Evolutionary conservation across 2,113 vertebrate species (phyloP), one percentile per base, ranked within the genome.

Genomic region (Protomyctophum bolini): DNA sequence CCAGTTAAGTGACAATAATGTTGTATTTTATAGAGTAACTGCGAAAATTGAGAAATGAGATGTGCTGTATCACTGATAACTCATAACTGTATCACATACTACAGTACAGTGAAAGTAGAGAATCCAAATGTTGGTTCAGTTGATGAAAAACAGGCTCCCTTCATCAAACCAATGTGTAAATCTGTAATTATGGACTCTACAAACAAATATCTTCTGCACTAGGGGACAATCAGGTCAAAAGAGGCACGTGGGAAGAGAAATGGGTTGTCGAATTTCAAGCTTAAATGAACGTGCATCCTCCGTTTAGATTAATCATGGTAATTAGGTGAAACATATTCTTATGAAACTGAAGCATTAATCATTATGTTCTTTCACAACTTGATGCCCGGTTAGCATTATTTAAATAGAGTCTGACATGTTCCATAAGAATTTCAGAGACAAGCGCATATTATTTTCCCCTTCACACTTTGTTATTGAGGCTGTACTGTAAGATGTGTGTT

Each of bases 141-240:
- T 70, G 70, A 49, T 68, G 63, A 79, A 68, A 77, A 62, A 45
- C 52, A 64, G 62, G 76, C 70, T 76, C 68, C 12, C 71, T 83
- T 77, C 55, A 81, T 84, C 77, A 84, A 56, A 72, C 81, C 70
- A 84, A 86, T 81, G 86, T 63, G 60, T 28, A 54, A 73, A 72
- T 66, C 63, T 73, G 68, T 80, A 77, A 86, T 80, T 73, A 58
- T 51, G 80, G 75, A 75, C 72, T 28, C 71, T 70, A 85, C 76
- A 79, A 68, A 80, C 45, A 46, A 46, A 73, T 68, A 70, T 76
- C 66, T 87, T 83, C 78, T 79, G 76, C 86, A 78, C 79, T 76
- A 75, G 0, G 5, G 75, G 57, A 83, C 75, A 81, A 83, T 88
- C 62, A n/a, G 51, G 65, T 69, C 78, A 66, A 66, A 73, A 66